These are phyloP conservation scores for Triplophysa yarkandensis DNA, from an alignment of 2,797 vertebrate species.

Conservation along the genomic window DNA sequence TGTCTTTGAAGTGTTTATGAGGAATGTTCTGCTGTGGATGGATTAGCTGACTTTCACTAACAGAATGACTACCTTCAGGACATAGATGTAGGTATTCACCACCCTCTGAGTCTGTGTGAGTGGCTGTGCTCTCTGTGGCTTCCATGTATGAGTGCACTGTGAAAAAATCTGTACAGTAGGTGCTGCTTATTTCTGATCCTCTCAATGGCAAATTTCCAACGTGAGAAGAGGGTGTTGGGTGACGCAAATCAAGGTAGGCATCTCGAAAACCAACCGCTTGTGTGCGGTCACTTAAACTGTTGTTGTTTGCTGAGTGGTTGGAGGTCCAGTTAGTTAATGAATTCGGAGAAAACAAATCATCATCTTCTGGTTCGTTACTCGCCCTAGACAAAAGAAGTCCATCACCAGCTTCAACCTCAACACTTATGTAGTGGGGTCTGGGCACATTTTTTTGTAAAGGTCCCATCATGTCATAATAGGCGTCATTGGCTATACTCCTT, in stretches of 20 bases:
- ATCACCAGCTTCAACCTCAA: conserved; percentile 73
- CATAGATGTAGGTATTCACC: conserved; percentile 70
- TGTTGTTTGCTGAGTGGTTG: conserved; percentile 90
- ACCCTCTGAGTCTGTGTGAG: conserved; percentile 56
- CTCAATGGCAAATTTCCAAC: conserved; percentile 43
- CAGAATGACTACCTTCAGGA: conserved; percentile 60
- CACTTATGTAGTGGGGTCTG: conserved; percentile 73
- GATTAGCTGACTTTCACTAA: conserved; percentile 57
- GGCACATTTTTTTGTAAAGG: conserved; percentile 71
- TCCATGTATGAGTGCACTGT: conserved; percentile 60
- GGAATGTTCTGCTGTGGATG: conserved; percentile 53
- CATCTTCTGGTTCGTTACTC: conserved; percentile 58
- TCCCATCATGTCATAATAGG: conserved; percentile 67
- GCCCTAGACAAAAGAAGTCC: conserved; percentile 70
- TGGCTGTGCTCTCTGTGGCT: conserved; percentile 47
- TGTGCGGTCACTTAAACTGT: conserved; percentile 74
- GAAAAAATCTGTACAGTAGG: conserved; percentile 62
- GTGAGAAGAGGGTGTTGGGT: conserved; percentile 58
- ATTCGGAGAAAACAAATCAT: conserved; percentile 65
- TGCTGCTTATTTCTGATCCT: conserved; percentile 68
- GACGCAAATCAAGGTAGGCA: conserved; percentile 71
- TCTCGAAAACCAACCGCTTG: conserved; percentile 66
- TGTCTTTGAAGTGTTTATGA: conserved; percentile 53
- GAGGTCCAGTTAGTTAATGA: conserved; percentile 83
- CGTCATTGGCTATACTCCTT: conserved; percentile 60